Evolutionary conservation across 2,888 invertebrate species (phyloP).

Genomic region (Metacarcinus magister): DNA sequence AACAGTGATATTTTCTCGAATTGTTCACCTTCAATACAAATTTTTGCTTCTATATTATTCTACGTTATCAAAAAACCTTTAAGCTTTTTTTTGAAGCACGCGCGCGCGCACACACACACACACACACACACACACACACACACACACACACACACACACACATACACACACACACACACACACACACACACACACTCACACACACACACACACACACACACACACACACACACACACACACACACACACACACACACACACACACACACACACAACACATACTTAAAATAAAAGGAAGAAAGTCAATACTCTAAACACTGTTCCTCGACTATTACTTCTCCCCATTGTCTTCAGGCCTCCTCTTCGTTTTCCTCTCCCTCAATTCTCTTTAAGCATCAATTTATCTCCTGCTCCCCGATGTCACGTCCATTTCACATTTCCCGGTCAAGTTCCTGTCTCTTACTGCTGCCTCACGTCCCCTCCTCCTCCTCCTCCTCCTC

Average conservation of each 20-base stretch:
- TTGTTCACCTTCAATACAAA: no score
- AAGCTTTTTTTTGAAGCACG: neutral
- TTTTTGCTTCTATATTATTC: neutral
- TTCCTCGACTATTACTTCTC: neutral
- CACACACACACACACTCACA: no score
- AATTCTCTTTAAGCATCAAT: neutral
- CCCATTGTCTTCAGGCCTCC: neutral
- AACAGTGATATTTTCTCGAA: no score
- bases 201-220: neutral
- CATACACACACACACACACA: no score
- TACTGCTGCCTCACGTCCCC: neutral
- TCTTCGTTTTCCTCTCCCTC: neutral
- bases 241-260: no score
- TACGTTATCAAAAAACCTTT: neutral
- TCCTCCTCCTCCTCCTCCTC: neutral
- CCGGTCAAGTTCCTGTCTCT: neutral
- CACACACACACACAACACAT: neutral
- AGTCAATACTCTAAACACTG: neutral
- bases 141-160: no score
- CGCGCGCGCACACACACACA: no score
- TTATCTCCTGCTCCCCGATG: neutral
- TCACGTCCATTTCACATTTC: constrained; percentile 21
- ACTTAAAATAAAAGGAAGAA: neutral
- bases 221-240: neutral
- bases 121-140: no score